phyloP scores from a whole-genome alignment of 2,888 invertebrate genomes.

The Agonopterix subpropinquella region DNA sequence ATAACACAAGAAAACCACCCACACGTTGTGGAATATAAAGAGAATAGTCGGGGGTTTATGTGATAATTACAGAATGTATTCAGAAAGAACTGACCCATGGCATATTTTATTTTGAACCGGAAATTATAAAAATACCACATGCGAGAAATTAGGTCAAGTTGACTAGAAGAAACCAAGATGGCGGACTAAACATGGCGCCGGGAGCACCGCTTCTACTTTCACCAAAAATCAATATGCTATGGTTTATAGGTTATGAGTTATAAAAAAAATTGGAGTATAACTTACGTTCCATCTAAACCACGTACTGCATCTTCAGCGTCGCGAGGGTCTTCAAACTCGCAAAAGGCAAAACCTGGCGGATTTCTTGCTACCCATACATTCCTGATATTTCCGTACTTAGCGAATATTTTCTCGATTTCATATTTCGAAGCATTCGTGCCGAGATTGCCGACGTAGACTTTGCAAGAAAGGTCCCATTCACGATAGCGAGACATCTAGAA shows the following conservation, averaged over 20 bases:
- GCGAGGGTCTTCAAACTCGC: slow-evolving; percentile 91
- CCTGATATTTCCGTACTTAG: slow-evolving; percentile 90
- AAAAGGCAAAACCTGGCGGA: slow-evolving; percentile 94
- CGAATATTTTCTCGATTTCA: slow-evolving; percentile 91
- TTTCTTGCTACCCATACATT: slow-evolving; percentile 97
- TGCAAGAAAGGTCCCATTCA: slow-evolving; percentile 92
- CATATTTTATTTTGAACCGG: no score
- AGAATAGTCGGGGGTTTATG: no score
- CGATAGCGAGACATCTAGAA: slow-evolving; percentile 80
- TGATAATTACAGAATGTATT: no score
- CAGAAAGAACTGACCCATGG: no score
- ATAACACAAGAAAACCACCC: no score
- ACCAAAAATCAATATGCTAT: slow-evolving; percentile 7
- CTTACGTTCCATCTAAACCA: slow-evolving; percentile 84
- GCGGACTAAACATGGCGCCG: slow-evolving; percentile 12
- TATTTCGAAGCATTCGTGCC: slow-evolving; percentile 93
- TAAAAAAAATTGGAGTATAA: slow-evolving; percentile 13
- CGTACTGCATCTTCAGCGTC: slow-evolving; percentile 92
- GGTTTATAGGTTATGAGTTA: slow-evolving; percentile 12
- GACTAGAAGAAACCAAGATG: slow-evolving; percentile 14
- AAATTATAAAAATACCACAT: slow-evolving; percentile 1
- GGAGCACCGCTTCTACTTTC: neutral
- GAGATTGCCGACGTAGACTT: slow-evolving; percentile 94
- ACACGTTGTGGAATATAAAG: no score
- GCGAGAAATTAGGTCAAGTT: slow-evolving; percentile 4